Base-by-base conservation (phyloP, 2,888 invertebrate genomes). In the Monoplex corrugatus region DNA sequence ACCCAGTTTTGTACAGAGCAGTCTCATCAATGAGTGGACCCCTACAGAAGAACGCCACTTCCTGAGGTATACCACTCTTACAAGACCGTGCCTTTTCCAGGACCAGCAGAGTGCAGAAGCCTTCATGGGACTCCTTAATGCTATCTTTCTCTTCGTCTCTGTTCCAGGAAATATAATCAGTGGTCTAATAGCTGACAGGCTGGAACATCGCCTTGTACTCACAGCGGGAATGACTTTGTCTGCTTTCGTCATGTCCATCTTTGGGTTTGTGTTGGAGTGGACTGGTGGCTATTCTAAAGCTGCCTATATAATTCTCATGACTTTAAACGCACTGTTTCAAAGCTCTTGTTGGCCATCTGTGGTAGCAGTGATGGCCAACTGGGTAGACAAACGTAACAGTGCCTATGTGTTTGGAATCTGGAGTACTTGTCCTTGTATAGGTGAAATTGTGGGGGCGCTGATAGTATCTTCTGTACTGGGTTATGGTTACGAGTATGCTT, bases 341-440 rank as follows among this genome's bases (percentile, higher is more conserved):
- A 96, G 96, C 0, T 95, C 95, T 78, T 96, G 96, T 16, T 96
- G 96, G 96, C 96, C 96, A 5, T 95, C 95, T 88, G 96, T 96
- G 83, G 96, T 96, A 28, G 96, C 96, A 82, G 95, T 96, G 82
- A 96, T 96, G 96, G 96, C 96, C 5, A 96, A 96, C 93, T 97
- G 96, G 96, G 96, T 96, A 93, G 96, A 95, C 19, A 94, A 95
- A 92, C 93, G 94, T 88, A 95, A 95, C 91, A 96, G 96, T 32
- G 96, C 96, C n/a, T 94, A 96, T 68, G 94, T 96, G 5, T 94
- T 96, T 92, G 96, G 96, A 35, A 90, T 96, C 19, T 96, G 96
- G 96, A 96, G 96, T 89, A 95, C 96, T 1, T 96, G 96, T 93
- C 96, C 96, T n/a, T 96, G 96, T 63, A 95, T 96, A 44, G 96